Evolutionary conservation across 2,888 invertebrate genomes (phyloP), one percentile per base, ranked within the genome.

Genomic region (Stenichneumon culpator): DNA sequence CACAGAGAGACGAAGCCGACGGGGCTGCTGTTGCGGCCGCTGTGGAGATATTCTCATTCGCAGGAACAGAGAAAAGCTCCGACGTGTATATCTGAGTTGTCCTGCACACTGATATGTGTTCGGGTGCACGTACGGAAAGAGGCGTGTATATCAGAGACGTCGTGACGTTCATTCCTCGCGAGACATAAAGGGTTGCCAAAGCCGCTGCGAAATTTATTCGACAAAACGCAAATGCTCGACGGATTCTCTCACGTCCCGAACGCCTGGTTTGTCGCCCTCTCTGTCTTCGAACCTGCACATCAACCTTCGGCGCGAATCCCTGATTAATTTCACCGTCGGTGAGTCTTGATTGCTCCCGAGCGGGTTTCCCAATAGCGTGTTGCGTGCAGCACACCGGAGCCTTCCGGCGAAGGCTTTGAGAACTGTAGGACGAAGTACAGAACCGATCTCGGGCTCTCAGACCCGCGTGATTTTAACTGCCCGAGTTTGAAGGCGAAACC

Each of bases 201-300:
- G 25, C 83, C 28, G 44, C 67, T 32, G 52, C 69, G 68, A 83
- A 80, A 83, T 86, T 83, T 86, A 83, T 86, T 86, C 79, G 81
- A 44, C 44, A 81, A 50, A 67, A 44, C 74, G 72, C 65, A 81
- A 83, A 79, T 81, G 63, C 73, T 78, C 54, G 44, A 36, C 79
- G 16, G 22, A 54, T 69, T 67, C 54, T 50, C 82, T 47, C 28
- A 60, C 47, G 32, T 74, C 57, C 22, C 22, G 22, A 25, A 25
- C 60, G 60, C 39, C 19, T 44, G 44, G 14, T 57, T 57, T 69
- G 68, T 60, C 22, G 25, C 22, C 11, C 32, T 16, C 36, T 19
- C 22, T 44, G 16, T 19, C 69, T 28, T 50, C 39, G 16, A 19
- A 25, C 25, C 63, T 39, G n/a, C 44, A 7, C 39, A 68, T 63